A percentile compares a stretch with the other conserved stretches of the same genome.
phyloP scores from a whole-genome alignment of 2,797 vertebrate species.

The Rhynchotus rufescens region DNA sequence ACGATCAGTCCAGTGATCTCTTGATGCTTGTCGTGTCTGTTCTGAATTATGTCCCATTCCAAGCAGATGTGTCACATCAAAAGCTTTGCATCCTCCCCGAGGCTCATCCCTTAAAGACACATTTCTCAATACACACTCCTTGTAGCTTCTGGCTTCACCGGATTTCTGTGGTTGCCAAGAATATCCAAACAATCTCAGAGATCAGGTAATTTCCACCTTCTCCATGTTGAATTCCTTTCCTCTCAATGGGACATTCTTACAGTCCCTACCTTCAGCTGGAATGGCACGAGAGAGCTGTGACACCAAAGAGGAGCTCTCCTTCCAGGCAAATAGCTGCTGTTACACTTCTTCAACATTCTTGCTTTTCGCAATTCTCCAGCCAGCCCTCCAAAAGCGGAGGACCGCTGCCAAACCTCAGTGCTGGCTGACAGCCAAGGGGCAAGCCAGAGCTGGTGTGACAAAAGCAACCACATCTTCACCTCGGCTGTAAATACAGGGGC shows the following conservation, averaged over 20 bases:
- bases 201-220: neutral
- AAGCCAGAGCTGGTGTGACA: slow-evolving; percentile 10
- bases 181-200: neutral
- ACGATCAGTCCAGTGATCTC: neutral
- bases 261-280: neutral
- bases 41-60: neutral
- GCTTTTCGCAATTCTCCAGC: neutral
- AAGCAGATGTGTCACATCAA: neutral
- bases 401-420: neutral
- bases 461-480: slow-evolving; percentile 16
- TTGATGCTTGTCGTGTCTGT: neutral
- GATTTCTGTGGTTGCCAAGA: neutral
- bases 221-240: neutral
- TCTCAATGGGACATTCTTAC: neutral
- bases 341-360: neutral
- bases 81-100: neutral
- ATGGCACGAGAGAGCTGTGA: neutral
- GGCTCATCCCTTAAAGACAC: neutral
- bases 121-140: neutral
- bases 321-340: neutral
- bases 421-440: neutral
- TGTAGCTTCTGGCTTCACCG: neutral
- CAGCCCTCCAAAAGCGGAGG: neutral
- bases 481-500: slow-evolving; percentile 25
- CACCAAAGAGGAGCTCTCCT: neutral